phyloP scores from a whole-genome alignment of 2,113 vertebrate species.

The Oenanthe melanoleuca region DNA sequence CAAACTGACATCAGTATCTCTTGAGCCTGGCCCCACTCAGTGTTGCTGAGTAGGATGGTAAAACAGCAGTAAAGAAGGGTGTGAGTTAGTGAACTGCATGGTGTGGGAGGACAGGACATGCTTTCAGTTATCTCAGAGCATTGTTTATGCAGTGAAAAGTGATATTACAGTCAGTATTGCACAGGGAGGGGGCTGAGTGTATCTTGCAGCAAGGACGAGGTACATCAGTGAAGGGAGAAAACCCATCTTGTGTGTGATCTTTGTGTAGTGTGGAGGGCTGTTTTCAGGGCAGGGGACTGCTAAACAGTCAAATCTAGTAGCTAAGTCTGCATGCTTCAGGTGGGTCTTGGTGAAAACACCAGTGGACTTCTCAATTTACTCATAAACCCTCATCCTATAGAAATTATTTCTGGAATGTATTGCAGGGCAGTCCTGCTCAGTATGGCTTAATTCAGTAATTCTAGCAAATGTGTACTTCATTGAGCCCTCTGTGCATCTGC shows the following conservation, averaged over 20 bases:
- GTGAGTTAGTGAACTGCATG: background rate
- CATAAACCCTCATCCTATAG: background rate
- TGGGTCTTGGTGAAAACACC: background rate
- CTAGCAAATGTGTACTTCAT: rapidly evolving
- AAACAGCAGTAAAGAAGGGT: background rate
- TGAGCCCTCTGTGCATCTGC: background rate
- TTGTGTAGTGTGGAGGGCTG: background rate
- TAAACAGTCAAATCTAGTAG: background rate
- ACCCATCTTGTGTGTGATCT: background rate
- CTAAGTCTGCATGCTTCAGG: background rate
- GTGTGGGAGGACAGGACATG: rapidly evolving
- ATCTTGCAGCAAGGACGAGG: rapidly evolving
- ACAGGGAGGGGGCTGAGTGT: background rate
- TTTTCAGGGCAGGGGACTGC: background rate
- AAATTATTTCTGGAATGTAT: background rate
- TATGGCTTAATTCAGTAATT: background rate
- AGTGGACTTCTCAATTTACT: background rate
- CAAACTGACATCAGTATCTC: rapidly evolving
- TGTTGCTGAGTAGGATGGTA: background rate
- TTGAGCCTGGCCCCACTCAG: background rate
- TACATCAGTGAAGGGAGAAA: rapidly evolving
- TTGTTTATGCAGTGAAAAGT: background rate
- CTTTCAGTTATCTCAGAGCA: background rate
- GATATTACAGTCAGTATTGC: too few relatives aligned
- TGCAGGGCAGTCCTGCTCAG: rapidly evolving